Base-by-base conservation (phyloP, 2,113 vertebrate species). In the Microtus montanus region DNA sequence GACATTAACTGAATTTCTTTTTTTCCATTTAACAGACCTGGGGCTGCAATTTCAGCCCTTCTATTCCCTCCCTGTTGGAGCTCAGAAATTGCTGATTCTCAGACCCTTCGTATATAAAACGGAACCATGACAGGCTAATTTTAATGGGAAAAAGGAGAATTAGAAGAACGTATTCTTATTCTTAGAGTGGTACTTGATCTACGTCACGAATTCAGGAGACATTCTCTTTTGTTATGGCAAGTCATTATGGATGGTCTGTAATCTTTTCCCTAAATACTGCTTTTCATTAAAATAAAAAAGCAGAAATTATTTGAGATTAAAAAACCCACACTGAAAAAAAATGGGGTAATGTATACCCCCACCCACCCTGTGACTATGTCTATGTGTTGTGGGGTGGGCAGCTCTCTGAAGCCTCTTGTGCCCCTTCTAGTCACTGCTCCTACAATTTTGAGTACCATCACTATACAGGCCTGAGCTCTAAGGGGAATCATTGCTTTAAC, bases 241-340 rank as follows among this genome's bases (percentile, higher is more conserved):
- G 41, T 26, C 61, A 70, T 83, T 73, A 73, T 20, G 52, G 7
- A 66, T 38, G 73, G n/a, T 5, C 47, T 89, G 91, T 7, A 7
- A 64, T 47, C 19, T 91, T 38, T 90, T 35, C 35, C 41, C 41
- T 54, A 95, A 77, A 89, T 33, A 90, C 33, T 88, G 52, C 14
- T 44, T 10, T 14, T 58, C 17, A 58, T 20, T 58, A 20, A 35
- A 63, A 20, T 22, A 58, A 61, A 30, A 66, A 58, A 58, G 58
- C 19, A 58, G 58, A 58, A 20, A 58, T 58, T 58, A 58, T 20
- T 58, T 58, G 58, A 58, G 58, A 58, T 64, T 64, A 79, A 71
- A 87, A 94, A 91, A 68, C 30, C n/a, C 17, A 88, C 30, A 94
- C 12, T 24, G 17, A 47, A 84, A 89, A 89, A 74, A 24, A 49